Evolutionary conservation across 2,888 invertebrate genomes (phyloP).

Genomic region (Diplolepis rosae): DNA sequence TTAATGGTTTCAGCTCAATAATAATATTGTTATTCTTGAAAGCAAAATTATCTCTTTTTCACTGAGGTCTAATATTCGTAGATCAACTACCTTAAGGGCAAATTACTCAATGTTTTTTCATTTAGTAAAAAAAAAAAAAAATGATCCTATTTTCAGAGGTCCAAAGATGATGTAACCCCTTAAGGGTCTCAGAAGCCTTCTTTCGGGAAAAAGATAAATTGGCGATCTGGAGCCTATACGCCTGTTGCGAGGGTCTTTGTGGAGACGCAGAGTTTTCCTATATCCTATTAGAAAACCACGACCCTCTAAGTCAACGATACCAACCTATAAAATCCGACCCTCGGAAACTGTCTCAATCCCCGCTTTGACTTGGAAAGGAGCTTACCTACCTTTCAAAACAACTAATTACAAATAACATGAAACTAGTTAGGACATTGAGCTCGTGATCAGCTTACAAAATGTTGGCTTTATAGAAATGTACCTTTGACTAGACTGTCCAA

Average conservation of each 20-base stretch:
- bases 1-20: no score
- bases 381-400: neutral
- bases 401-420: neutral
- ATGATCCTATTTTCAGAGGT: no score
- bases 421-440: slow-evolving; percentile 1
- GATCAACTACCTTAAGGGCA: no score
- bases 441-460: neutral
- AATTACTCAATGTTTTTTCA: no score
- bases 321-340: neutral
- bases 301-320: neutral
- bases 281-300: neutral
- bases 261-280: neutral
- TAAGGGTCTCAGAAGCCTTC: no score
- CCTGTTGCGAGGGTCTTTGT: neutral
- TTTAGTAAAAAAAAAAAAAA: no score
- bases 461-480: no score
- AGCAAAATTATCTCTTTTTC: no score
- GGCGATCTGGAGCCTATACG: neutral
- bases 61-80: no score
- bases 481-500: slow-evolving; percentile 92
- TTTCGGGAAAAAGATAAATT: slow-evolving; percentile 5
- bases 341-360: neutral
- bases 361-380: neutral
- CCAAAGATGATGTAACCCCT: no score
- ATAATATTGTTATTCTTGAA: no score